Evolutionary conservation across 2,797 vertebrate species (phyloP).

Genomic region (Chloroceryle inda): DNA sequence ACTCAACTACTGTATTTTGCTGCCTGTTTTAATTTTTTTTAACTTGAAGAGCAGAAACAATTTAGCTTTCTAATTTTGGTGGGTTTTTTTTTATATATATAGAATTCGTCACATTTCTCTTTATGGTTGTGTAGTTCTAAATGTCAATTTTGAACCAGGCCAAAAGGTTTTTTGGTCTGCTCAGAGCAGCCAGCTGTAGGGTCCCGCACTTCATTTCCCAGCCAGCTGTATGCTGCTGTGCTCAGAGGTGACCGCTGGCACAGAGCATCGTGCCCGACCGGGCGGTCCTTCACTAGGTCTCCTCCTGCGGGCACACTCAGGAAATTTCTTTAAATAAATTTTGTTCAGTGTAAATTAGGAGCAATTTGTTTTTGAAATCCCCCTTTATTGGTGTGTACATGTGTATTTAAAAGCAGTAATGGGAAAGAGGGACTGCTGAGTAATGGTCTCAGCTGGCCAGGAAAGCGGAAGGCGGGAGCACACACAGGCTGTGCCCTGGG

Average conservation of each 20-base stretch:
- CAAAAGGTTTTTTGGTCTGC: neutral
- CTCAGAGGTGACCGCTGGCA: neutral
- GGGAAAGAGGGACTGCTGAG: neutral
- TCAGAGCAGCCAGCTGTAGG: neutral
- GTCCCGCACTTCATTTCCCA: neutral
- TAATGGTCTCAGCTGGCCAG: neutral
- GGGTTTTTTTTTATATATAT: neutral
- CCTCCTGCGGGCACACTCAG: rapidly evolving
- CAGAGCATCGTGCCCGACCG: rapidly evolving
- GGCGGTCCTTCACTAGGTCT: neutral
- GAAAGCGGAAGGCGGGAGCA: neutral
- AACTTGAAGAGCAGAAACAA: neutral
- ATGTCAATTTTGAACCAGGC: neutral
- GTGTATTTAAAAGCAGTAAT: neutral
- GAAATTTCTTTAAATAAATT: neutral
- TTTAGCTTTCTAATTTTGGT: neutral
- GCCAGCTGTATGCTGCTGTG: rapidly evolving
- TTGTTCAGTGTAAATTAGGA: neutral
- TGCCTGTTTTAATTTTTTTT: conserved; percentile 4
- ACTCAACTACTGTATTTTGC: neutral
- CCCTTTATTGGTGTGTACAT: neutral
- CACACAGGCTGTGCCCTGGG: neutral
- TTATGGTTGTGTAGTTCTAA: neutral
- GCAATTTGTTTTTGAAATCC: neutral
- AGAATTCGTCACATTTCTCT: neutral